Evolutionary conservation across 2,888 invertebrate species (phyloP).

Genomic region (Cinara cedri): DNA sequence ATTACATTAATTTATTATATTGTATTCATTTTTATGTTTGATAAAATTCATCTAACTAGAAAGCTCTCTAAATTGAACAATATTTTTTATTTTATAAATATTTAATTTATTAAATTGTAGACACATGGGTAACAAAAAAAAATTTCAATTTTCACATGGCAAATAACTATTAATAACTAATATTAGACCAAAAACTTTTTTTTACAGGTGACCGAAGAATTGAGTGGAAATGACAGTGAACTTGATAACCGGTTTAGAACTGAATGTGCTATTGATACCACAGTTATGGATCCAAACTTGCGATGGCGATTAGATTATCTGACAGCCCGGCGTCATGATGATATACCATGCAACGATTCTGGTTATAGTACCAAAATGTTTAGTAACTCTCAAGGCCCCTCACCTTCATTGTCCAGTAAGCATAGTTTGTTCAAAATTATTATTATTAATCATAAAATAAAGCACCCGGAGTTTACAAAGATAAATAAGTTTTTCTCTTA

Average conservation of each 20-base stretch:
- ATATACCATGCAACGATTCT: constrained; percentile 74
- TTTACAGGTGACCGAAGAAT: constrained; percentile 46
- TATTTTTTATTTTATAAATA: neutral
- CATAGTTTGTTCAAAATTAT: neutral
- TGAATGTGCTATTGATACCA: constrained; percentile 49
- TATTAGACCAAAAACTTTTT: constrained; percentile 15
- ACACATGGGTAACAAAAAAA: neutral
- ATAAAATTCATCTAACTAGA: too few relatives aligned
- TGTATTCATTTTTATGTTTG: too few relatives aligned
- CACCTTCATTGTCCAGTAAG: constrained; percentile 60
- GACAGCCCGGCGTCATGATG: constrained; percentile 61
- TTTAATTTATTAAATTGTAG: neutral
- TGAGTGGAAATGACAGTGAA: constrained; percentile 44
- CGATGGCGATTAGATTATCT: constrained; percentile 67
- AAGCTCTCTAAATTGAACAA: too few relatives aligned
- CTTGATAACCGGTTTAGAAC: constrained; percentile 49
- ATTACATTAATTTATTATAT: too few relatives aligned
- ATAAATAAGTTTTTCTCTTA: too few relatives aligned
- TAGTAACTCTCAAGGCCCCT: constrained; percentile 60
- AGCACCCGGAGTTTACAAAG: too few relatives aligned
- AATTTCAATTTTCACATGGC: neutral
- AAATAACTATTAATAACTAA: constrained; percentile 4
- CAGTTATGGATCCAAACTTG: constrained; percentile 61
- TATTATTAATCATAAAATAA: too few relatives aligned
- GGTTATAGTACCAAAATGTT: constrained; percentile 83